These are phyloP conservation scores for Ifrita kowaldi DNA, from an alignment of 2,113 vertebrate species.

Conservation along the genomic window DNA sequence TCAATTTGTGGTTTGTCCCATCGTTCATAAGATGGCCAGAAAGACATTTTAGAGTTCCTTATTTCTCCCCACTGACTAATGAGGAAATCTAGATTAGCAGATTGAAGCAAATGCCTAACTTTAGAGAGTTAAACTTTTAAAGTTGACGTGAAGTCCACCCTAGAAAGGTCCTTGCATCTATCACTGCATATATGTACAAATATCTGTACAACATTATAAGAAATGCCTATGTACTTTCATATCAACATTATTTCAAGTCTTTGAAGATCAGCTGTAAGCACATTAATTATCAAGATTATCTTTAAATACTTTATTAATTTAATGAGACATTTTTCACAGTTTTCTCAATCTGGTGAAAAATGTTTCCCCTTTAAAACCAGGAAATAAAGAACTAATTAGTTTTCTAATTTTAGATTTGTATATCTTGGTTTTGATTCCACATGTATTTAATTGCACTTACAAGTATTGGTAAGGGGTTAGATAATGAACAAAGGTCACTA, in stretches of 20 bases:
- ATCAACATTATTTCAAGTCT: not conserved
- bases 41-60: not conserved
- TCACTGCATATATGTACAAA: not conserved
- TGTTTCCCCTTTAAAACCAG: not conserved
- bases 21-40: not conserved
- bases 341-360: not conserved
- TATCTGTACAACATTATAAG: not conserved
- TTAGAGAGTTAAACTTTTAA: not conserved
- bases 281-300: not conserved
- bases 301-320: not conserved
- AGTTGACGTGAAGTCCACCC: not conserved
- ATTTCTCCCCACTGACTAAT: not conserved
- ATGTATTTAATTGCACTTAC: not conserved
- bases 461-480: not conserved
- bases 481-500: not conserved
- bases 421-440: not conserved
- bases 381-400: not conserved
- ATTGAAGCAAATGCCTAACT: not conserved
- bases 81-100: not conserved
- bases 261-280: not conserved
- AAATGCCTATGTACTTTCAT: not conserved
- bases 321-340: not conserved
- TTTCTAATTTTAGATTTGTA: slow-evolving; percentile 28
- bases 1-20: not conserved
- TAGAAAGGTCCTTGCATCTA: not conserved